phyloP scores from a whole-genome alignment of 2,113 vertebrate genomes.

The Serilophus lunatus region DNA sequence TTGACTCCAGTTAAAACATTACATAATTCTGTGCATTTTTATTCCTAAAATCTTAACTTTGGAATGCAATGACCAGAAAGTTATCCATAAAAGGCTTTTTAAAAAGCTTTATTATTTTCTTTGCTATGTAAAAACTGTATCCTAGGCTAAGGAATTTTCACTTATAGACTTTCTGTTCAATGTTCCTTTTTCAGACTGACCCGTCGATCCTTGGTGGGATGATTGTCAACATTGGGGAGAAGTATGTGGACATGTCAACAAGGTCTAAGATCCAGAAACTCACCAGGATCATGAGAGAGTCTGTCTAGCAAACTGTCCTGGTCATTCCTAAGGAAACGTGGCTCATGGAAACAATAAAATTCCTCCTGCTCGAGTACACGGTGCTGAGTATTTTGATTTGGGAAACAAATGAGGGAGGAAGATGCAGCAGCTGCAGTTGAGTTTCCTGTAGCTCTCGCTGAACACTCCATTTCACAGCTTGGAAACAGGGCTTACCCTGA shows the following conservation, averaged over 20 bases:
- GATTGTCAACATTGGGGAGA: conserved; percentile 95
- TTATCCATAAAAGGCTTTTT: background rate
- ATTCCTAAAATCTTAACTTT: background rate
- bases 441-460: background rate
- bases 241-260: conserved; percentile 94
- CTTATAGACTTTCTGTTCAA: background rate
- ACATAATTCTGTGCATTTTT: background rate
- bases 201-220: conserved; percentile 90
- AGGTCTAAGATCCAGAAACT: conserved; percentile 94
- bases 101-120: background rate
- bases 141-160: background rate
- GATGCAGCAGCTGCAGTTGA: background rate
- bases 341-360: conserved; percentile 63
- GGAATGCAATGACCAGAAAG: background rate
- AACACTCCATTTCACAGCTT: rapidly evolving
- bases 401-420: background rate
- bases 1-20: background rate
- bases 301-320: conserved; percentile 12
- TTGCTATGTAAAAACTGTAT: background rate
- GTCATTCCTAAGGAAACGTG: background rate
- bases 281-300: conserved; percentile 83
- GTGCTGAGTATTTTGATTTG: background rate
- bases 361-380: background rate
- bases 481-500: background rate
- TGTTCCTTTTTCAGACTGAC: conserved; percentile 76